Evolutionary conservation across 2,888 invertebrate species (phyloP).

Genomic region (Platycheirus rosarum): DNA sequence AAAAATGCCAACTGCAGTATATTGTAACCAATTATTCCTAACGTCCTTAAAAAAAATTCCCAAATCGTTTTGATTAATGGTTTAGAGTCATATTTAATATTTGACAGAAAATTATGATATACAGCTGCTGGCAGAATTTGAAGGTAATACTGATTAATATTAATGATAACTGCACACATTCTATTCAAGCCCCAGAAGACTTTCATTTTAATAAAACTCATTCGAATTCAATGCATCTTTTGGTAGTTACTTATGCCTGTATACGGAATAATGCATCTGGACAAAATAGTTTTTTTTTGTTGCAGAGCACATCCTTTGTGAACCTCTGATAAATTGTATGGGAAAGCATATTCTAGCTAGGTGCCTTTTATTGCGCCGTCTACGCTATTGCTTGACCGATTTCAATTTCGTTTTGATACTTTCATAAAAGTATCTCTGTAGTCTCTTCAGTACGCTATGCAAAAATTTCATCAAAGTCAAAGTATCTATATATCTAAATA

Average conservation of each 20-base stretch:
- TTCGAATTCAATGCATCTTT: neutral
- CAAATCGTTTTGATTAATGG: conserved; percentile 60
- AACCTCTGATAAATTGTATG: too few species aligned
- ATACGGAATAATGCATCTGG: conserved; percentile 22
- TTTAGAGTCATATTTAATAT: conserved; percentile 48
- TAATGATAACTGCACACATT: conserved; percentile 16
- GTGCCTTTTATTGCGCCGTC: too few species aligned
- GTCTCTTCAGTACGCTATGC: too few species aligned
- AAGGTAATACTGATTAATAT: conserved; percentile 33
- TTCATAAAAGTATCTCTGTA: too few species aligned
- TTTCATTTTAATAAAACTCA: neutral
- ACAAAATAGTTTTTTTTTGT: neutral
- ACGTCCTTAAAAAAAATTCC: too few species aligned
- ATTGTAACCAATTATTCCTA: too few species aligned
- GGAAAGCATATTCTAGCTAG: too few species aligned
- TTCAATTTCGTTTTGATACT: too few species aligned
- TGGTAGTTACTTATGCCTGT: neutral
- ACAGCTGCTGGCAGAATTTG: conserved; percentile 47
- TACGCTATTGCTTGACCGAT: too few species aligned
- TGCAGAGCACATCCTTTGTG: neutral
- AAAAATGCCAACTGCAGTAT: too few species aligned
- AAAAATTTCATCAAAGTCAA: conserved; percentile 13
- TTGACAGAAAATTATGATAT: conserved; percentile 21
- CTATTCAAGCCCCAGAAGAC: conserved; percentile 35
- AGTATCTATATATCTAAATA: conserved; percentile 34